Evolutionary conservation across 2,113 vertebrate genomes (phyloP), one percentile per base, ranked within the genome.

Genomic region (Ageneiosus marmoratus): DNA sequence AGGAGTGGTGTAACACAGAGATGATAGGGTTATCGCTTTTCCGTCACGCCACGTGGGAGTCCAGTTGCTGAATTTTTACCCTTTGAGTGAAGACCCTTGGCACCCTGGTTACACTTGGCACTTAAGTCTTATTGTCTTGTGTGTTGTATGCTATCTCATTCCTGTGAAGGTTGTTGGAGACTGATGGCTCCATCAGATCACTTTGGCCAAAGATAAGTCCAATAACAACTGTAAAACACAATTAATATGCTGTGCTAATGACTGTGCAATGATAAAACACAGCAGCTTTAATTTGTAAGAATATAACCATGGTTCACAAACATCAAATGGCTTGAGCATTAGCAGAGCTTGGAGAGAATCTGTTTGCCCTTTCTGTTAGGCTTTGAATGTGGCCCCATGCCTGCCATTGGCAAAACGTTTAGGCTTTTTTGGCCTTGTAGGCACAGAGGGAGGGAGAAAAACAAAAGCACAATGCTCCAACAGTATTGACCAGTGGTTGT

Each of bases 401-500:
- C 83, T 84, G 41, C 76, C 75, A 83, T 84, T 75, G 67, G 83
- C 67, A 87, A 80, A 82, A 82, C 67, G 80, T 72, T 65, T 53
- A 72, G 77, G 83, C 80, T 73, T 84, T 80, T 76, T 56, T 76
- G 77, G 60, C 48, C 74, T 77, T 78, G 53, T 86, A 32, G 77
- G 53, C 77, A 11, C 83, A 70, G 77, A 75, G 76, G 79, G 79
- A 83, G 82, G 69, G 67, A 76, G 79, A 88, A 77, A 86, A 88
- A 89, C 82, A 85, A 86, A 83, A 79, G 83, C 85, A 72, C 67
- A 85, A 80, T 86, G 77, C 86, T 86, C 74, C 80, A 85, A 77
- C 74, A 83, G 83, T 86, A 86, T 87, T 77, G 84, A 87, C 81
- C 82, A 86, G 86, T 86, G 84, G 80, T 88, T 88, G 83, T 85